Percentiles rank a stretch among this genome's conserved stretches.
Evolutionary conservation across 2,888 invertebrate genomes (phyloP).

Genomic region (Drosophila subquinaria): DNA sequence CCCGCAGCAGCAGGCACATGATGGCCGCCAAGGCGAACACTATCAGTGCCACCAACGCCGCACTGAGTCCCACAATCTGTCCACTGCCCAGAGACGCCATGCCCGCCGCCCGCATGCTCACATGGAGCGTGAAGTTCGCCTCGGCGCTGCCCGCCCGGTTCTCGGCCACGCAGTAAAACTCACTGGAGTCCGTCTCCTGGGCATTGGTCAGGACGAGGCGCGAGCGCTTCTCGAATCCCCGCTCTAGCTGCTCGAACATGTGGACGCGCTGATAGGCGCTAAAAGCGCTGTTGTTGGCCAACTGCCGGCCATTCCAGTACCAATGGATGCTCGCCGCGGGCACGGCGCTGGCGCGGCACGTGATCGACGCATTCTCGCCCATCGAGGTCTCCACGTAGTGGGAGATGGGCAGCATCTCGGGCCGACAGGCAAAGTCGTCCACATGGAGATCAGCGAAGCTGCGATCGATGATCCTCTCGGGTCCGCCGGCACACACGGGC

Average conservation of each 20-base stretch:
- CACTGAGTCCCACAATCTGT: slow-evolving; percentile 94
- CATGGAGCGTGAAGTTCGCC: slow-evolving; percentile 95
- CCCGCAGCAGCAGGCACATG: slow-evolving; percentile 90
- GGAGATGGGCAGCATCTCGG: slow-evolving; percentile 91
- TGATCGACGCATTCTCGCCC: slow-evolving; percentile 94
- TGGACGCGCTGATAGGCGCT: slow-evolving; percentile 91
- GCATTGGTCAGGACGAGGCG: slow-evolving; percentile 92
- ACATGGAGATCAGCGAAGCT: slow-evolving; percentile 91
- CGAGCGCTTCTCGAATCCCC: slow-evolving; percentile 90
- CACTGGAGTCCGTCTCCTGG: slow-evolving; percentile 92
- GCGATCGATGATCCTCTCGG: slow-evolving; percentile 89
- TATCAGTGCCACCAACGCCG: slow-evolving; percentile 92
- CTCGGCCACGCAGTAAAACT: slow-evolving; percentile 95
- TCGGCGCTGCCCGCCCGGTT: slow-evolving; percentile 95
- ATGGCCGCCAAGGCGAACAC: slow-evolving; percentile 91
- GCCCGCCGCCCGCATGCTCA: slow-evolving; percentile 91
- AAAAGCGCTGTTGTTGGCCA: slow-evolving; percentile 92
- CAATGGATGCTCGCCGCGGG: slow-evolving; percentile 93
- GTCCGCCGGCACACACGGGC: slow-evolving; percentile 91
- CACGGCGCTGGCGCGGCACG: slow-evolving; percentile 92
- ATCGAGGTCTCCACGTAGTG: slow-evolving; percentile 92
- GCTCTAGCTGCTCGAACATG: slow-evolving; percentile 89
- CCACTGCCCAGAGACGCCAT: slow-evolving; percentile 93
- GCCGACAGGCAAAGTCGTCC: slow-evolving; percentile 94
- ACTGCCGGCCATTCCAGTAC: slow-evolving; percentile 93